Conservation (phyloP, 2,888 invertebrate genomes). For the Chrysolina haemoptera region DNA sequence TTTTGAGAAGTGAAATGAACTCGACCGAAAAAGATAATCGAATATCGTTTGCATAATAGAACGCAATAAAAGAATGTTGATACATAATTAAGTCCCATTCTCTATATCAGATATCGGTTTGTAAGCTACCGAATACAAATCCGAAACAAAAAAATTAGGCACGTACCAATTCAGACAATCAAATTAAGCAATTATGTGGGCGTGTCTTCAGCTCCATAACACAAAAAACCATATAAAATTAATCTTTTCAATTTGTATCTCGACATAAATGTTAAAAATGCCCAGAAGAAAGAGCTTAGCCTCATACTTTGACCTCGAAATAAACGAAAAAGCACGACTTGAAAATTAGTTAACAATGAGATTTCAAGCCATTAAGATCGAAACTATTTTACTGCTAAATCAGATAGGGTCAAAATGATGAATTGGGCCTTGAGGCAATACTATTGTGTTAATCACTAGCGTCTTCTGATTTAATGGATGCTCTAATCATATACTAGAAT, state of each 20-base stretch:
- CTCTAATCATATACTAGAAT: slow-evolving; percentile 29
- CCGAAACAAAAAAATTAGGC: slow-evolving; percentile 26
- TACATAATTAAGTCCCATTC: slow-evolving; percentile 21
- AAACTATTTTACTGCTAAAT: slow-evolving; percentile 37
- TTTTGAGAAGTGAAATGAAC: background rate
- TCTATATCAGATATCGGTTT: slow-evolving; percentile 6
- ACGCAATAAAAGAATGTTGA: slow-evolving; percentile 6
- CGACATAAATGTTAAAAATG: slow-evolving; percentile 43
- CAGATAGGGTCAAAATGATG: slow-evolving; percentile 41
- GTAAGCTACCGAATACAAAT: slow-evolving; percentile 27
- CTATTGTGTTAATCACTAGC: slow-evolving; percentile 30
- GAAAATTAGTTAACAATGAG: slow-evolving; percentile 45
- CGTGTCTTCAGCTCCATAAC: slow-evolving; percentile 29
- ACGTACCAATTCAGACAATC: slow-evolving; percentile 29
- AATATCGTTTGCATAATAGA: slow-evolving; percentile 11
- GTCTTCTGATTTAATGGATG: slow-evolving; percentile 28
- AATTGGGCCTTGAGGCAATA: slow-evolving; percentile 37
- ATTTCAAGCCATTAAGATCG: slow-evolving; percentile 38
- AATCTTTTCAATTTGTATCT: slow-evolving; percentile 40
- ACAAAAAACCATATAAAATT: slow-evolving; percentile 37
- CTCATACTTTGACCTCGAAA: slow-evolving; percentile 41
- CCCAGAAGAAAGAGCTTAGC: slow-evolving; percentile 38
- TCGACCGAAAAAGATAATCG: slow-evolving; percentile 23
- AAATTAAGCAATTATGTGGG: slow-evolving; percentile 36
- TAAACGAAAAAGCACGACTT: slow-evolving; percentile 38